A percentile compares a stretch with the other conserved stretches of the same genome.
These are phyloP conservation scores for Eira barbara DNA, from an alignment of 2,113 vertebrate species.

Conservation along the genomic window DNA sequence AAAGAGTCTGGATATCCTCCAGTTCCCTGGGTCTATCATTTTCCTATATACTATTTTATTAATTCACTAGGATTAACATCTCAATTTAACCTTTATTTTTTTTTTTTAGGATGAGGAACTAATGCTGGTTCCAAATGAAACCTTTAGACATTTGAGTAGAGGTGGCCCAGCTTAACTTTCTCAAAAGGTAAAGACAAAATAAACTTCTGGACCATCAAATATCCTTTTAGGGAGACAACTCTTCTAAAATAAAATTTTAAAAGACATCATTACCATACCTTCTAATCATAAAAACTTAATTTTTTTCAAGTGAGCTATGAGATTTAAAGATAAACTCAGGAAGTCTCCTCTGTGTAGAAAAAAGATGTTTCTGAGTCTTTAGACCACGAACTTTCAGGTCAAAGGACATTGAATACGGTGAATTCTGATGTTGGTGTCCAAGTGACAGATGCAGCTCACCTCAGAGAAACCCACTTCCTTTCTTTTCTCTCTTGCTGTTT, in stretches of 20 bases:
- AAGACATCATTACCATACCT: background rate
- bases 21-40: background rate
- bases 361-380: background rate
- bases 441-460: background rate
- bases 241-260: conserved; percentile 3
- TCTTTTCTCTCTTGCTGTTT: background rate
- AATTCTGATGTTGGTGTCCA: background rate
- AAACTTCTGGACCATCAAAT: background rate
- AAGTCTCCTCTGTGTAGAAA: background rate
- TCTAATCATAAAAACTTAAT: background rate
- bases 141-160: background rate
- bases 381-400: background rate
- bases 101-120: background rate
- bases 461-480: background rate
- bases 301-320: background rate
- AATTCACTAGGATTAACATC: background rate
- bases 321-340: background rate
- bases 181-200: background rate
- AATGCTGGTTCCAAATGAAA: background rate
- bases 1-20: background rate
- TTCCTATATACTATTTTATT: background rate
- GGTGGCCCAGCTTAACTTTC: background rate
- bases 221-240: background rate
- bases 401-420: background rate
- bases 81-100: background rate